Base-by-base conservation (phyloP, 35 echinoderm and acorn worm species). In the Nesometra sesokonis region DNA sequence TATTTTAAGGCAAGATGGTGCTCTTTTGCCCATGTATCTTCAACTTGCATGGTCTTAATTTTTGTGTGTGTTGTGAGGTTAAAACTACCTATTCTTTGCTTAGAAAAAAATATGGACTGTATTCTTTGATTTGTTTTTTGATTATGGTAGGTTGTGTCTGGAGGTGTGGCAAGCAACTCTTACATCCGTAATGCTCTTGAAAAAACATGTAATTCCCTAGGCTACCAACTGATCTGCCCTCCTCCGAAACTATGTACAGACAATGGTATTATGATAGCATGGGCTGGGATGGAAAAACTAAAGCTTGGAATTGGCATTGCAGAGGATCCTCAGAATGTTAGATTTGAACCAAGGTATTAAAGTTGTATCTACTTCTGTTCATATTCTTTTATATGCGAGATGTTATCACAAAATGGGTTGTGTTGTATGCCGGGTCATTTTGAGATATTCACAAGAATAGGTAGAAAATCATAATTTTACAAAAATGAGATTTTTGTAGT, bases 261-360 rank as follows among this genome's bases (percentile, higher is more conserved):
- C 76, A 98, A 98, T 86, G 95, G 95, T 78, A 89, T 98, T 0
- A 98, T 98, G 95, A 94, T 98, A 43, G 95, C 95, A 0, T 98
- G 95, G 95, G 92, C 95, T 57, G 95, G 95, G 11, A 93, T 98
- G 92, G 95, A 98, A 82, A 90, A 86, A 77, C 85, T 94, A 31
- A 98, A 90, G 46, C 90, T 86, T 29, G 95, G 92, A 11, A 78
- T 93, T 30, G 95, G 92, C 13, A 85, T 94, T 78, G 84, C 90
- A 32, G 77, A 87, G 13, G 87, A 94, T 92, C 92, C 92, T n/a
- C 92, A 94, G 38, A 57, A 37, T n/a, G 36, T 98, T 36, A 88
- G 88, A 85, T 98, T 84, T 84, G 92, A 98, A 89, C 95, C 95
- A 87, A 93, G 90, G 95, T 98, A 94, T 76, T 3, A 27, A 39